Conservation (phyloP, 2,888 invertebrate species). For the Plutella xylostella region DNA sequence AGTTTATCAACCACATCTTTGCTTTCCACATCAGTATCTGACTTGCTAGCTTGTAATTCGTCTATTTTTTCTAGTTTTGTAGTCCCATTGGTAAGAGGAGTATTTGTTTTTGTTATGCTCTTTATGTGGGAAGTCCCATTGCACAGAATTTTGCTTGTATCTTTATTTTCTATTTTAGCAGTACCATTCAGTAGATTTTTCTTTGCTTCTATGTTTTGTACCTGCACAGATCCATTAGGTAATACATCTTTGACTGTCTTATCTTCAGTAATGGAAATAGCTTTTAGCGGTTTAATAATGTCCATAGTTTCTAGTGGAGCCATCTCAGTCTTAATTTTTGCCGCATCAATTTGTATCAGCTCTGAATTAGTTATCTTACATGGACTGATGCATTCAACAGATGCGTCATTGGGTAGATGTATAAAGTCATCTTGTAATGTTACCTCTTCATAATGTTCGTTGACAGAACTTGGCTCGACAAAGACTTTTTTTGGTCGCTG, state of each 20-base stretch:
- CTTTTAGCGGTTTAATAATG: background rate
- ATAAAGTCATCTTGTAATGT: conserved; percentile 43
- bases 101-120: too few species aligned
- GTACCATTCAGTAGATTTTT: background rate
- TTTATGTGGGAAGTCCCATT: too few species aligned
- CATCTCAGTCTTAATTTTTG: conserved; percentile 31
- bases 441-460: conserved; percentile 50
- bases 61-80: too few species aligned
- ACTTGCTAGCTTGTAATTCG: too few species aligned
- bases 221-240: conserved; percentile 10
- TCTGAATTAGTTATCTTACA: conserved; percentile 27
- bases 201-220: conserved; percentile 11
- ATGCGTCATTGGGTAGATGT: conserved; percentile 28
- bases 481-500: conserved; percentile 34
- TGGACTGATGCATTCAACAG: conserved; percentile 34
- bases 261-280: too few species aligned
- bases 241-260: conserved; percentile 4
- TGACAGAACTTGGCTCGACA: conserved; percentile 37
- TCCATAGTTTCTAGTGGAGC: conserved; percentile 13
- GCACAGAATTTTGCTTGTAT: too few species aligned
- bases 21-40: too few species aligned
- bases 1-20: too few species aligned
- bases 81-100: too few species aligned
- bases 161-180: too few species aligned
- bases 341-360: conserved; percentile 28